Evolutionary conservation across 1,140 invertebrate genomes (phyloP), one percentile per base, ranked within the genome.

Genomic region (Helicoverpa armigera): DNA sequence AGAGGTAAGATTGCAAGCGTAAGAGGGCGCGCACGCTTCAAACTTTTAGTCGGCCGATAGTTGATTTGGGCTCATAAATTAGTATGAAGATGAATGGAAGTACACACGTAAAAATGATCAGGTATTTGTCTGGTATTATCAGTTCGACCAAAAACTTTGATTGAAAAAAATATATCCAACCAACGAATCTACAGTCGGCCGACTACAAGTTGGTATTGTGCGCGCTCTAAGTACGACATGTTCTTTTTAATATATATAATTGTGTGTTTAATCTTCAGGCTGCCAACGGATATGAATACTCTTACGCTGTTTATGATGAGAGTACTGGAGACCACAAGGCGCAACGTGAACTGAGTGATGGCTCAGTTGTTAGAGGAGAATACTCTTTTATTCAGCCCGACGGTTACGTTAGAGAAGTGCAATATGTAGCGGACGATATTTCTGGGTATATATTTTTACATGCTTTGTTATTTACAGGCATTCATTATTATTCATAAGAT

Each of bases 341-440:
- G 67, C 96, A 96, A 84, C 91, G 94, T 67, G 96, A 97, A 90
- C 83, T 91, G n/a, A 95, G 96, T 61, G 95, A 96, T 85, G 96
- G 96, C 51, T 95, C 96, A 81, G 92, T 95, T 51, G 96, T 97
- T n/a, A 93, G 96, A 73, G 96, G 96, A 61, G 90, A 94, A 48
- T 96, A 96, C 86, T 96, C 95, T 61, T 91, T 96, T 29, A 88
- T 96, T 76, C 96, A 97, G 88, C 95, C 96, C 12, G 96, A 98
- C 90, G 97, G 97, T 16, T 96, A 96, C 80, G 91, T 95, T 67
- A 95, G 97, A 58, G 96, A 96, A 85, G 97, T 97, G 12, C 95
- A 97, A 72, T 98, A 97, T 91, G 97, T 96, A 16, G 96, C 97
- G 51, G 97, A 97, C 87, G 96, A 96, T 31, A 93, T 96, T 82